These are phyloP conservation scores for Crypturellus tataupa DNA, from an alignment of 2,797 vertebrate genomes.

Conservation along the genomic window DNA sequence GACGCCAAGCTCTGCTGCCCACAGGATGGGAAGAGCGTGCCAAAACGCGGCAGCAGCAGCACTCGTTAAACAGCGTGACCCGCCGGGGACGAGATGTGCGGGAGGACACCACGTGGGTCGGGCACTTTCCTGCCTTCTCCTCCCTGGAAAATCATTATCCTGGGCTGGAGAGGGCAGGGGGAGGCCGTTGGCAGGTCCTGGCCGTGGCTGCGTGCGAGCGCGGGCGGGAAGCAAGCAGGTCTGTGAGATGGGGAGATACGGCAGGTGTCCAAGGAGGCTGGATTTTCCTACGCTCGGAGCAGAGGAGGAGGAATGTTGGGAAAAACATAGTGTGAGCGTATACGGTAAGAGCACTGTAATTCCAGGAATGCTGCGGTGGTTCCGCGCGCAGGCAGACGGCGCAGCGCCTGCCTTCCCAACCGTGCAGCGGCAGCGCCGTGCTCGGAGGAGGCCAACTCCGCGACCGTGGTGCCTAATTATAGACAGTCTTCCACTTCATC, in stretches of 20 bases:
- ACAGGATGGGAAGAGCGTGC: background rate
- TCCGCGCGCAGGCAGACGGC: background rate
- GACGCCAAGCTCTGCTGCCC: background rate
- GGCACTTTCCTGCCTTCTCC: background rate
- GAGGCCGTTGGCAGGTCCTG: background rate
- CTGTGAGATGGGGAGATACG: background rate
- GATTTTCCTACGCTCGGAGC: background rate
- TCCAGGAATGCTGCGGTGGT: background rate
- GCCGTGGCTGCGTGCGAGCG: too few species aligned
- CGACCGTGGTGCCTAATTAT: background rate
- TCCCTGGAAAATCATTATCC: background rate
- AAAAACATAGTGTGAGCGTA: background rate
- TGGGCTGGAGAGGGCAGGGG: background rate
- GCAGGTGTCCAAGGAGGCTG: background rate
- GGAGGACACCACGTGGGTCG: background rate
- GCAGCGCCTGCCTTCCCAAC: background rate
- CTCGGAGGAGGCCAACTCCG: background rate
- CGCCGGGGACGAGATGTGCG: rapidly evolving
- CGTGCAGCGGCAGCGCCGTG: background rate
- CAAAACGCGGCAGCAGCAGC: background rate
- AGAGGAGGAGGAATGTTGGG: background rate
- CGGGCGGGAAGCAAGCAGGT: rapidly evolving
- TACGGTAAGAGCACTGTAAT: background rate
- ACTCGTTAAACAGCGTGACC: rapidly evolving
- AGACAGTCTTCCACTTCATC: background rate